Evolutionary conservation across 2,888 invertebrate genomes (phyloP).

Genomic region (Watsonalla binaria): DNA sequence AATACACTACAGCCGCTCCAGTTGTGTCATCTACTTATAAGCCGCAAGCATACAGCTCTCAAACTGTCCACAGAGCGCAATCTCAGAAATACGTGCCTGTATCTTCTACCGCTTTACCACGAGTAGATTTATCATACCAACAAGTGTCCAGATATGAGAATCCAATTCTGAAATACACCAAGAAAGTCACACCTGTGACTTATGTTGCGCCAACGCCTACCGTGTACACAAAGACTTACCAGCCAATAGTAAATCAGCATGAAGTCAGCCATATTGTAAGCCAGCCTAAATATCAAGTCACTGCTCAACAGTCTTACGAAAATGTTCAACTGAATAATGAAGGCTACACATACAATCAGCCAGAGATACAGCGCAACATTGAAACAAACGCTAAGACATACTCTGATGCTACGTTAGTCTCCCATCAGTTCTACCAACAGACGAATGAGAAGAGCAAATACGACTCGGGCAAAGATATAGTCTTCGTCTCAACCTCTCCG

Average conservation of each 20-base stretch:
- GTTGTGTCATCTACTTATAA: constrained; percentile 36
- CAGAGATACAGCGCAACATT: constrained; percentile 59
- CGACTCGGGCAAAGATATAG: constrained; percentile 40
- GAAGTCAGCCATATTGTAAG: constrained; percentile 42
- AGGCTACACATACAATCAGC: constrained; percentile 57
- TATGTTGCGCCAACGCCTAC: constrained; percentile 50
- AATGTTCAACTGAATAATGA: constrained; percentile 41
- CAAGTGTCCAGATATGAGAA: constrained; percentile 51
- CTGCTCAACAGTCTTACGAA: constrained; percentile 33
- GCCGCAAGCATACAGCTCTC: constrained; percentile 56
- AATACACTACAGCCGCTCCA: constrained; percentile 47
- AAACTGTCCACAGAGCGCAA: constrained; percentile 56
- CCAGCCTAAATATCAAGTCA: constrained; percentile 44
- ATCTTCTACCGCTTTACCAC: constrained; percentile 42
- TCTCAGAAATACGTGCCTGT: constrained; percentile 40
- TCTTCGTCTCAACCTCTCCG: constrained; percentile 59
- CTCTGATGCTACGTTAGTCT: constrained; percentile 63
- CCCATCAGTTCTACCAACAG: constrained; percentile 63
- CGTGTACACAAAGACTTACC: constrained; percentile 50
- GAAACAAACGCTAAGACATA: constrained; percentile 46
- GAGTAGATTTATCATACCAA: constrained; percentile 40
- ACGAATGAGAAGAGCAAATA: constrained; percentile 35
- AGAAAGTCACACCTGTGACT: constrained; percentile 45
- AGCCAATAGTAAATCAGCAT: constrained; percentile 49
- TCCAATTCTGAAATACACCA: constrained; percentile 51